Conservation (phyloP, 2,113 vertebrate species). For the Cromileptes altivelis region DNA sequence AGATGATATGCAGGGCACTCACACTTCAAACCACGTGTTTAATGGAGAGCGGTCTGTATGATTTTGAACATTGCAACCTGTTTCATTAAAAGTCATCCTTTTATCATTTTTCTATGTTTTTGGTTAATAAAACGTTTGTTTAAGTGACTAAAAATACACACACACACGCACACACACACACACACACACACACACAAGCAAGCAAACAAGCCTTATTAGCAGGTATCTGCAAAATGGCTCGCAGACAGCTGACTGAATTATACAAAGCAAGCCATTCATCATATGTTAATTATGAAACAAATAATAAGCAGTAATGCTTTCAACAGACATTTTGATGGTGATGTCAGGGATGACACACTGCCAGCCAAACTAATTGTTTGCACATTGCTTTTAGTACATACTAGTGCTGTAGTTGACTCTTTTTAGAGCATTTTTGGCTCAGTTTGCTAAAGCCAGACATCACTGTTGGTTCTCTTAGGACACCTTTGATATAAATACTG, state of each 20-base stretch:
- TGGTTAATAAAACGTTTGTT: slow-evolving; percentile 13
- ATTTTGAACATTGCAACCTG: slow-evolving; percentile 2
- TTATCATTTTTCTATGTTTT: background rate
- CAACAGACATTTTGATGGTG: slow-evolving; percentile 22
- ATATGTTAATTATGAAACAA: slow-evolving; percentile 55
- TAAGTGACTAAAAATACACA: background rate
- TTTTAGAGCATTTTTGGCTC: background rate
- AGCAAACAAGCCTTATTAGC: slow-evolving; percentile 35
- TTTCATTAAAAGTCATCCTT: slow-evolving; percentile 20
- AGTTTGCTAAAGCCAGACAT: background rate
- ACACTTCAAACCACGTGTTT: slow-evolving; percentile 17
- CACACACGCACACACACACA: too few species aligned
- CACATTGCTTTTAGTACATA: slow-evolving; percentile 18
- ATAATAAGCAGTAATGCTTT: slow-evolving; percentile 47
- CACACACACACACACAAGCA: background rate
- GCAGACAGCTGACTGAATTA: slow-evolving; percentile 45
- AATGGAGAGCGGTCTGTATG: background rate
- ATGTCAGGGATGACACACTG: slow-evolving; percentile 9
- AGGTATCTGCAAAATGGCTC: slow-evolving; percentile 19
- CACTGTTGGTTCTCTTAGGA: background rate
- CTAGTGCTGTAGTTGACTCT: background rate
- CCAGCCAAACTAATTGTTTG: slow-evolving; percentile 18
- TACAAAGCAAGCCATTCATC: slow-evolving; percentile 28
- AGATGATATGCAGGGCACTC: slow-evolving; percentile 1
- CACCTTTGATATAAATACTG: too few species aligned